A percentile compares a stretch with the other conserved stretches of the same genome.
Evolutionary conservation across 1,140 invertebrate genomes (phyloP).

Genomic region (Ooceraea biroi): DNA sequence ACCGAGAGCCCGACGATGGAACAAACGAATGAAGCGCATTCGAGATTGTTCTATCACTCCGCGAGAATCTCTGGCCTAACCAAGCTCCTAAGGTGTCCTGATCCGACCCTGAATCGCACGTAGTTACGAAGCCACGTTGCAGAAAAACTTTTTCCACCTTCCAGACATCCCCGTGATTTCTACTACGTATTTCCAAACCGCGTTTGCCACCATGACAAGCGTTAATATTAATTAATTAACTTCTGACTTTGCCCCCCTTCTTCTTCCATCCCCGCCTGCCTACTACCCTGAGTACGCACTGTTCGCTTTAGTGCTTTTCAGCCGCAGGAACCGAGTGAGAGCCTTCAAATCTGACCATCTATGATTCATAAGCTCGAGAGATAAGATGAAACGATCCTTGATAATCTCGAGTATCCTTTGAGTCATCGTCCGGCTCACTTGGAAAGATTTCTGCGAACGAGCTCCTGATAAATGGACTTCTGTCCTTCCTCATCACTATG

Average conservation of each 20-base stretch:
- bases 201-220: constrained; percentile 39
- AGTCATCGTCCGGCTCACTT: constrained; percentile 17
- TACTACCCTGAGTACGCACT: background rate
- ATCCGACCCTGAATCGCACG: constrained; percentile 35
- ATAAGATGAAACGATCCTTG: constrained; percentile 29
- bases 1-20: background rate
- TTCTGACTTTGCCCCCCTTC: constrained; percentile 15
- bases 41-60: background rate
- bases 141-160: constrained; percentile 29
- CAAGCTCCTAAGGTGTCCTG: background rate
- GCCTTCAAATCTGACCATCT: background rate
- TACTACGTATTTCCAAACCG: constrained; percentile 32
- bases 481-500: constrained; percentile 49
- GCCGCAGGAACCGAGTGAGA: too few species aligned
- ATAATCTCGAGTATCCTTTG: constrained; percentile 30
- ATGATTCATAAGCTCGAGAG: constrained; percentile 1
- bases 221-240: constrained; percentile 56
- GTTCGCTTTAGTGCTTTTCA: constrained; percentile 19
- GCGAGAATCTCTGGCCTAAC: background rate
- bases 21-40: background rate
- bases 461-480: constrained; percentile 49
- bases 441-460: constrained; percentile 46
- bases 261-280: background rate
- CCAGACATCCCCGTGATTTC: constrained; percentile 26
- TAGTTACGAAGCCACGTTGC: constrained; percentile 41